Conservation (phyloP, 2,797 vertebrate species). For the Monodelphis domestica region DNA sequence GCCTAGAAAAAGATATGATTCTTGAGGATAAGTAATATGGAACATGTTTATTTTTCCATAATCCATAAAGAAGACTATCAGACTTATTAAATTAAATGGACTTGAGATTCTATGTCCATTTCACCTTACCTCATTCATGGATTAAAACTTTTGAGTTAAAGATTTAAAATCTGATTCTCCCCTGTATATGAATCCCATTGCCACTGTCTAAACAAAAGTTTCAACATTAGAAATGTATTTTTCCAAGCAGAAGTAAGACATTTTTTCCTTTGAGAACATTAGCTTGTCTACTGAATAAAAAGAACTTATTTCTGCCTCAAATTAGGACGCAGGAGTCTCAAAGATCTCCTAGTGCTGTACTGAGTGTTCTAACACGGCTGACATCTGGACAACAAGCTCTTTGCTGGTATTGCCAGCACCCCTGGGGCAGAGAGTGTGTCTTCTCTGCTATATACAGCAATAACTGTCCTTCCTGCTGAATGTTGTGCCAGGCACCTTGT, state of each 20-base stretch:
- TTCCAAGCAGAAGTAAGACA: conserved; percentile 35
- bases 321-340: not conserved
- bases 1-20: not conserved
- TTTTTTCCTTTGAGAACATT: not conserved
- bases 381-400: conserved; percentile 43
- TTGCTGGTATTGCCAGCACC: conserved; percentile 14
- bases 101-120: not conserved
- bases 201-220: conserved; percentile 9
- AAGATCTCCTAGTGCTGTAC: conserved; percentile 12
- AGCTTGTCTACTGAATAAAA: conserved; percentile 17
- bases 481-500: conserved; percentile 35
- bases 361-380: conserved; percentile 42
- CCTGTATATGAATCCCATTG: not conserved
- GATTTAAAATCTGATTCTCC: not conserved
- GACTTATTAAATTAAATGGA: not conserved
- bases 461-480: conserved; percentile 37
- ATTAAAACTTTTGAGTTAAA: not conserved
- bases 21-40: not conserved
- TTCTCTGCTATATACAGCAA: conserved; percentile 46
- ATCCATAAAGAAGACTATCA: not conserved
- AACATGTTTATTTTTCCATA: not conserved
- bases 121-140: not conserved
- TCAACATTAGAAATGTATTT: not conserved
- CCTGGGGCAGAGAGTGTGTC: conserved; percentile 10
- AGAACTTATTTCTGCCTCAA: conserved; percentile 32